Conservation (phyloP, 2,888 invertebrate genomes). For the Drosophila trichaetosa region DNA sequence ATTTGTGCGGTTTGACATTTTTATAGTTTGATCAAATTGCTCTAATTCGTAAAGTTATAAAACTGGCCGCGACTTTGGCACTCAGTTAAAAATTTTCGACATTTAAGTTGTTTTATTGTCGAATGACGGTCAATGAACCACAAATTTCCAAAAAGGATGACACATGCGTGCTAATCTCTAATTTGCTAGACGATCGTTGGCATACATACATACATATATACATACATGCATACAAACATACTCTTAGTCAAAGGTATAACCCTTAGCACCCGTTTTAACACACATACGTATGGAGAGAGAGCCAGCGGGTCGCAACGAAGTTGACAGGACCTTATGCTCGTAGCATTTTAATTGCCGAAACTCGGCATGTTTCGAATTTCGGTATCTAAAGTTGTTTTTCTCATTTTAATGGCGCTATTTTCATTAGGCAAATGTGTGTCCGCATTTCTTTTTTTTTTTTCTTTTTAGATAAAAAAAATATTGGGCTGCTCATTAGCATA, state of each 20-base stretch:
- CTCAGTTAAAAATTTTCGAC: slow-evolving; percentile 51
- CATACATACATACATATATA: slow-evolving; percentile 5
- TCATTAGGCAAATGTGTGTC: slow-evolving; percentile 82
- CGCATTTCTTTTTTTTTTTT: slow-evolving; percentile 40
- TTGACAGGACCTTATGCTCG: slow-evolving; percentile 62
- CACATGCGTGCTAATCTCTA: slow-evolving; percentile 82
- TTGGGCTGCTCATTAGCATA: slow-evolving; percentile 74
- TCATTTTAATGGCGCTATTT: slow-evolving; percentile 81
- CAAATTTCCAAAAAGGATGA: slow-evolving; percentile 59
- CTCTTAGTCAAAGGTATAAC: slow-evolving; percentile 4
- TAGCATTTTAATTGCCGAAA: slow-evolving; percentile 80
- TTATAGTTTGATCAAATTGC: slow-evolving; percentile 77
- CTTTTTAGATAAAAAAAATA: slow-evolving; percentile 66
- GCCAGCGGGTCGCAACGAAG: slow-evolving; percentile 40
- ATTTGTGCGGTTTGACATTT: slow-evolving; percentile 73
- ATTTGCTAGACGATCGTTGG: slow-evolving; percentile 76
- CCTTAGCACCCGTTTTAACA: slow-evolving; percentile 17
- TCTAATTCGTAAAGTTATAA: slow-evolving; percentile 75
- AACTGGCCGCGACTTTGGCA: slow-evolving; percentile 64
- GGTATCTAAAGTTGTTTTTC: slow-evolving; percentile 82
- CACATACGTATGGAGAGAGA: slow-evolving; percentile 19
- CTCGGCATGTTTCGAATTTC: slow-evolving; percentile 76
- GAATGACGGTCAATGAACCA: slow-evolving; percentile 70
- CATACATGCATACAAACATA: not conserved
- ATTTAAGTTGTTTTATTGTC: slow-evolving; percentile 65